Evolutionary conservation across 2,888 invertebrate genomes (phyloP).

Genomic region (Dryadula phaetusa): DNA sequence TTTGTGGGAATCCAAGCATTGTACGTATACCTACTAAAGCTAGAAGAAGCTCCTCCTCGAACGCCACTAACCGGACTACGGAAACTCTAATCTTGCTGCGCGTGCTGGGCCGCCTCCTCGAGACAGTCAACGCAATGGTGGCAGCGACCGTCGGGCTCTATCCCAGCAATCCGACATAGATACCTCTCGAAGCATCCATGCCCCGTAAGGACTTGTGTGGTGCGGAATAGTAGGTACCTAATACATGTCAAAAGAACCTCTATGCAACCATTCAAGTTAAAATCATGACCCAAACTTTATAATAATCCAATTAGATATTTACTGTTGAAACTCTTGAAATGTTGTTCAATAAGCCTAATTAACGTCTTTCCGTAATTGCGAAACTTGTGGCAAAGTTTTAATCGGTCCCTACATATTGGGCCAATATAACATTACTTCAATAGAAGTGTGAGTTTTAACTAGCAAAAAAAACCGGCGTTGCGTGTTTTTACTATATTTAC

Average conservation of each 20-base stretch:
- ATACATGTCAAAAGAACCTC: neutral
- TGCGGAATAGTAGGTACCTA: too few relatives aligned
- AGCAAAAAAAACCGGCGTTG: neutral
- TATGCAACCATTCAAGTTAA: neutral
- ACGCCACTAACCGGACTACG: too few relatives aligned
- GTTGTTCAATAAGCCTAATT: conserved; percentile 24
- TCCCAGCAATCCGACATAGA: too few relatives aligned
- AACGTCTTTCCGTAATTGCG: conserved; percentile 15
- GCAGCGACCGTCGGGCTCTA: too few relatives aligned
- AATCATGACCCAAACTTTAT: conserved; percentile 1
- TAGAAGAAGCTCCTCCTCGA: too few relatives aligned
- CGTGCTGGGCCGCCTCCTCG: too few relatives aligned
- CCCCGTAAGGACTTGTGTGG: too few relatives aligned
- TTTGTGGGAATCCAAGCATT: too few relatives aligned
- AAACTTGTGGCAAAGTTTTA: conserved; percentile 20
- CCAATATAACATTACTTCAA: neutral
- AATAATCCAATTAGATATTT: conserved; percentile 20
- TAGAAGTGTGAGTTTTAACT: neutral
- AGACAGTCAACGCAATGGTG: too few relatives aligned
- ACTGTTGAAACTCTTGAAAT: neutral
- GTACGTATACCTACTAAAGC: too few relatives aligned
- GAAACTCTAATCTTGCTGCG: too few relatives aligned
- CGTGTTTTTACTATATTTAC: neutral
- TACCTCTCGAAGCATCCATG: too few relatives aligned
- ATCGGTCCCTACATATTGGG: conserved; percentile 19